Conservation (phyloP, 2,888 invertebrate species). For the Tetanocera ferruginea region DNA sequence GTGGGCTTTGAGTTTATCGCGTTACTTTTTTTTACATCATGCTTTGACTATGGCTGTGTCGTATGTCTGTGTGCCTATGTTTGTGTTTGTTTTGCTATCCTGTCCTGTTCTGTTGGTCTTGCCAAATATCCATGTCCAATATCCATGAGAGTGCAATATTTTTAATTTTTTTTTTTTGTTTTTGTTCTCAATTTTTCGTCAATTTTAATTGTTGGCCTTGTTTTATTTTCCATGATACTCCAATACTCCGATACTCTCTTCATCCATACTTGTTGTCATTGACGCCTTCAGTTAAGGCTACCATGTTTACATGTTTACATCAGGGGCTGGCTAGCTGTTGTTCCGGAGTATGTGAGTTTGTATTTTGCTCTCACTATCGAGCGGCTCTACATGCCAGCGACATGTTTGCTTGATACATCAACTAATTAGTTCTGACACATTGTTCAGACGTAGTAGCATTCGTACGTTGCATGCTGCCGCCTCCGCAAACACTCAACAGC, state of each 20-base stretch:
- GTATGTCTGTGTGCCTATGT: background rate
- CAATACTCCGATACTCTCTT: background rate
- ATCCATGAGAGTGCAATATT: slow-evolving; percentile 14
- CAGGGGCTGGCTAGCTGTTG: background rate
- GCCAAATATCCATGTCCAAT: slow-evolving; percentile 21
- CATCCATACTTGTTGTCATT: background rate
- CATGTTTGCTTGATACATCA: slow-evolving; percentile 43
- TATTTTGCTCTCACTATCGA: background rate
- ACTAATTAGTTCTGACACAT: slow-evolving; percentile 52
- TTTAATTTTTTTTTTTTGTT: background rate
- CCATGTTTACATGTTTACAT: slow-evolving; percentile 2
- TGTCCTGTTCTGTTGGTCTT: background rate
- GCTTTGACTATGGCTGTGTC: background rate
- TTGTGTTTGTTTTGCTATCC: background rate
- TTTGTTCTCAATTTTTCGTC: slow-evolving; percentile 22
- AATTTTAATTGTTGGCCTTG: slow-evolving; percentile 33
- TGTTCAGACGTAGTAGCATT: slow-evolving; percentile 36
- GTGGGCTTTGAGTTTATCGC: background rate
- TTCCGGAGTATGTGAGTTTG: background rate
- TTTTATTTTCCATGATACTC: background rate
- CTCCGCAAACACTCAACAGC: slow-evolving; percentile 36
- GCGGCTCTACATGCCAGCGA: slow-evolving; percentile 36
- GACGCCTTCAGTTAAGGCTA: slow-evolving; percentile 17
- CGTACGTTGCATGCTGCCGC: background rate
- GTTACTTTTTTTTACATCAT: background rate